phyloP scores from a whole-genome alignment of 64 coral and sea anemone species.

The Dendronephthya gigantea region DNA sequence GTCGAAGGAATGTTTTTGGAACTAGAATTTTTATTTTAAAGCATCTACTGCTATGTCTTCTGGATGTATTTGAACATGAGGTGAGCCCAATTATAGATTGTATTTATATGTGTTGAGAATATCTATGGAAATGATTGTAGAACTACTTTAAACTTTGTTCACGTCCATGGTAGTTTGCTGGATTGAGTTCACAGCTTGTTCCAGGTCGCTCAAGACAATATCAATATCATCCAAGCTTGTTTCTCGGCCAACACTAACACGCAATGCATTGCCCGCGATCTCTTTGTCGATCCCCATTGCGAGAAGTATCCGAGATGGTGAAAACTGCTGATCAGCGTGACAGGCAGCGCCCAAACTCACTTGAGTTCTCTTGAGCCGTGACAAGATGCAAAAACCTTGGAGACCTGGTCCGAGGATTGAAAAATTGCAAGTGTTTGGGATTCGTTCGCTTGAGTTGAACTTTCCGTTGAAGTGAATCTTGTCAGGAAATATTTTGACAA shows the following conservation, averaged over 20 bases:
- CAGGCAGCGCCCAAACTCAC: conserved; percentile 95
- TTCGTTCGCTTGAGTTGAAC: conserved; percentile 58
- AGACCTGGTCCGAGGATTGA: conserved; percentile 62
- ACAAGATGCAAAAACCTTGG: conserved; percentile 50
- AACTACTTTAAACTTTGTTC: too few relatives aligned
- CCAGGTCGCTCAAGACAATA: conserved; percentile 59
- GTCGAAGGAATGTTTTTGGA: too few relatives aligned
- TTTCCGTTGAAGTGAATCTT: conserved; percentile 76
- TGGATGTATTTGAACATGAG: too few relatives aligned
- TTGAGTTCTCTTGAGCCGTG: conserved; percentile 27
- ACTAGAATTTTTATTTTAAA: too few relatives aligned
- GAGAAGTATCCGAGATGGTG: conserved; percentile 69
- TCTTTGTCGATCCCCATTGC: conserved; percentile 60
- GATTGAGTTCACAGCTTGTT: conserved; percentile 38
- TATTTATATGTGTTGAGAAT: too few relatives aligned
- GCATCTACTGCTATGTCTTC: too few relatives aligned
- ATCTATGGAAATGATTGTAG: too few relatives aligned
- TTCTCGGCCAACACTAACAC: conserved; percentile 77
- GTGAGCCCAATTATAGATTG: too few relatives aligned
- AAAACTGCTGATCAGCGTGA: conserved; percentile 55
- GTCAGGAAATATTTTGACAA: conserved; percentile 52
- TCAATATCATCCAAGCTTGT: conserved; percentile 63
- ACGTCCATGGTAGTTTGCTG: too few relatives aligned
- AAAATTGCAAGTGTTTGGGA: conserved; percentile 92
- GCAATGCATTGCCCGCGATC: conserved; percentile 79